Conservation (phyloP, 2,113 vertebrate genomes). For the Nothobranchius furzeri region DNA sequence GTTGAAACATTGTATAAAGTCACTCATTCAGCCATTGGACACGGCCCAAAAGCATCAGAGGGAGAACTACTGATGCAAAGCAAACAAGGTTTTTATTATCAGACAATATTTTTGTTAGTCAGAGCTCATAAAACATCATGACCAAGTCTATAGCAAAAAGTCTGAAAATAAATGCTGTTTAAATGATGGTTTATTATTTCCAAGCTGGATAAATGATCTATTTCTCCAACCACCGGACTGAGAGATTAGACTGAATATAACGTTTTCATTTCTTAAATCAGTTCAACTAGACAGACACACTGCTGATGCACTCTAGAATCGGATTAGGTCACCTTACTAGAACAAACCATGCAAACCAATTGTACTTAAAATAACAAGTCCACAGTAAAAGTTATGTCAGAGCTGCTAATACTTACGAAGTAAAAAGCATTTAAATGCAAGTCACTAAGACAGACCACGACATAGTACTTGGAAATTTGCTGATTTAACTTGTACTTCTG, state of each 20-base stretch:
- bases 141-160: neutral
- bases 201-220: neutral
- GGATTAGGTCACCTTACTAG: too few species aligned
- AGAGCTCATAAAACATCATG: neutral
- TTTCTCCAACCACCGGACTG: neutral
- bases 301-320: neutral
- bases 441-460: too few species aligned
- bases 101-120: slow-evolving; percentile 13
- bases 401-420: too few species aligned
- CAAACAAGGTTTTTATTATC: slow-evolving; percentile 9
- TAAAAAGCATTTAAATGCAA: too few species aligned
- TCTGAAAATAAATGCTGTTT: neutral
- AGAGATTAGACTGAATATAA: too few species aligned
- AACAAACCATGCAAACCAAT: too few species aligned
- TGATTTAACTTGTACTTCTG: too few species aligned
- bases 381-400: too few species aligned
- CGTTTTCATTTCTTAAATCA: neutral
- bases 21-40: slow-evolving; percentile 5
- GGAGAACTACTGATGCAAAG: slow-evolving; percentile 34
- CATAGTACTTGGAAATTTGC: too few species aligned
- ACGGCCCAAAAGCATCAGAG: slow-evolving; percentile 19
- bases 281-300: neutral
- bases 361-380: too few species aligned
- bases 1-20: slow-evolving; percentile 26
- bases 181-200: neutral